Percentiles rank a stretch among this genome's conserved stretches.
phyloP scores from a whole-genome alignment of 2,113 vertebrate species.

The Pygoscelis adeliae region DNA sequence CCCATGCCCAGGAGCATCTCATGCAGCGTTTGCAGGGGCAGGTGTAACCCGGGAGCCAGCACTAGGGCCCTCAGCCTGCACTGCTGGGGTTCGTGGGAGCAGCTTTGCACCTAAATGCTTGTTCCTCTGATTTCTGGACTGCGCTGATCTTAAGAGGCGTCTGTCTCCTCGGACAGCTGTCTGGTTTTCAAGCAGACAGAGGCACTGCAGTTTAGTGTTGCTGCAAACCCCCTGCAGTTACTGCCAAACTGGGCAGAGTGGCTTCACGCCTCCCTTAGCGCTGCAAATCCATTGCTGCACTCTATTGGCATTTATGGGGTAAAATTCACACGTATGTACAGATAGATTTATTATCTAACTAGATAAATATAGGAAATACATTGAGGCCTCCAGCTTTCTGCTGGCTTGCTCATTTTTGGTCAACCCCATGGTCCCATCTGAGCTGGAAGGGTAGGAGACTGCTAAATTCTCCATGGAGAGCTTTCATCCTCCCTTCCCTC shows the following conservation, averaged over 20 bases:
- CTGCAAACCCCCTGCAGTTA: not conserved
- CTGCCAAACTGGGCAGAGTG: too few relatives aligned
- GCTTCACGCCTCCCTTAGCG: fast-evolving
- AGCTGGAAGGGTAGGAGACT: not conserved
- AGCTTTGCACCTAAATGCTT: not conserved
- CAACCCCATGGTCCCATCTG: not conserved
- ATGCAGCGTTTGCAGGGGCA: fast-evolving
- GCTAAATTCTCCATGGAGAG: not conserved
- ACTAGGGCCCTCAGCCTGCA: too few relatives aligned
- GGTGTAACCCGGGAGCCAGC: fast-evolving
- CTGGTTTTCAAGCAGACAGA: not conserved
- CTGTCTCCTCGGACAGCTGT: not conserved
- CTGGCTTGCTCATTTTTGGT: not conserved
- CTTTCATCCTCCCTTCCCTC: not conserved
- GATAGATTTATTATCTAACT: not conserved
- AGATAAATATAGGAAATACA: not conserved
- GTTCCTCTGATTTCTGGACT: not conserved
- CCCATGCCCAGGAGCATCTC: not conserved
- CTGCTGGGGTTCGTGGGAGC: not conserved
- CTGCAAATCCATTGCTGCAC: not conserved
- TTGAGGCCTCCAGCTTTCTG: not conserved
- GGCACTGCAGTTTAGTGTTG: too few relatives aligned
- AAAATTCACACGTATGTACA: not conserved
- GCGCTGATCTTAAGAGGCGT: not conserved
- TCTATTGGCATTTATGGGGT: not conserved